Conservation (phyloP, 2,888 invertebrate genomes). For the Lithophane ornitopus region DNA sequence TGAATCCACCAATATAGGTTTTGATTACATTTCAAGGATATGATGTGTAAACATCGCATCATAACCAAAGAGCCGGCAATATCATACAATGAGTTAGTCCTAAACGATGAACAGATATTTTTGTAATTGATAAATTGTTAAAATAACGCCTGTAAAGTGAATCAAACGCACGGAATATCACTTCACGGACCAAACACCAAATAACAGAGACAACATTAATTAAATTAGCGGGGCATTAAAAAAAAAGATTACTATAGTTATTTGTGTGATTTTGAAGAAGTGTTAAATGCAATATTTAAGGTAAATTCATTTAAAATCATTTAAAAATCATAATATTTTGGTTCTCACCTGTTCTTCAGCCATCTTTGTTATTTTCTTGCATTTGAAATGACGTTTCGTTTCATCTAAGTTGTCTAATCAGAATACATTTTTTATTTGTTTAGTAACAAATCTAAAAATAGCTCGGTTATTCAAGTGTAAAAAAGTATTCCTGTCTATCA, state of each 20-base stretch:
- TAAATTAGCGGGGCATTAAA: constrained; percentile 40
- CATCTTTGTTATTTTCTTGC: constrained; percentile 92
- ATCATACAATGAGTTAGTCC: constrained; percentile 28
- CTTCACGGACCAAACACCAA: constrained; percentile 58
- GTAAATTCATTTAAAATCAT: constrained; percentile 82
- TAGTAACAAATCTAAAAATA: neutral
- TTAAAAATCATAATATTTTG: constrained; percentile 85
- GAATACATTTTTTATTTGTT: constrained; percentile 23
- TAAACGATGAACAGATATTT: constrained; percentile 10
- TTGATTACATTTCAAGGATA: constrained; percentile 77
- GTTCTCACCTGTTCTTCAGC: constrained; percentile 94
- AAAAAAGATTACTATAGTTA: constrained; percentile 35
- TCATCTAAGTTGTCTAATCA: constrained; percentile 51
- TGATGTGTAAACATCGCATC: constrained; percentile 77
- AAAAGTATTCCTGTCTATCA: neutral
- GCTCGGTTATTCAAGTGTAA: neutral
- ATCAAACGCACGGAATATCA: constrained; percentile 43
- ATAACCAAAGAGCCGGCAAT: constrained; percentile 86
- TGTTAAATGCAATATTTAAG: constrained; percentile 24
- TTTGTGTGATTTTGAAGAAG: constrained; percentile 21
- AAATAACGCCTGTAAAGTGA: constrained; percentile 39
- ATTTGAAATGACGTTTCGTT: constrained; percentile 86
- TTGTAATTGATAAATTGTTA: constrained; percentile 49
- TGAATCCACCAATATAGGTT: constrained; percentile 27
- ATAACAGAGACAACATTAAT: constrained; percentile 32